Evolutionary conservation across 2,113 vertebrate species (phyloP), one percentile per base, ranked within the genome.

Genomic region (Albula glossodonta): DNA sequence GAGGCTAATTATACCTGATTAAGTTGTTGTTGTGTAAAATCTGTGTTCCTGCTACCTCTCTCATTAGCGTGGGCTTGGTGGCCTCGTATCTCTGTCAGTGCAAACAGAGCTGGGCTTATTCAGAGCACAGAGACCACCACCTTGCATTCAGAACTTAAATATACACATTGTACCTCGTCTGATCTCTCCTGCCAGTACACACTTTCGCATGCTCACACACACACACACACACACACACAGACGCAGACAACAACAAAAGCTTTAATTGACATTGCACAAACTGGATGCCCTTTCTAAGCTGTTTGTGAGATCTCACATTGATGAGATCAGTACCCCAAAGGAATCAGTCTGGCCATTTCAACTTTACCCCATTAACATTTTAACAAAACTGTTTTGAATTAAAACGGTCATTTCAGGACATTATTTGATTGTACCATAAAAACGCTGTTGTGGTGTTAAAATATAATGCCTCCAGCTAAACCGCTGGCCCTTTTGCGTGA

Each of bases 1-100:
- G 31, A 41, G 31, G 96, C 95, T 96, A 96, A 98, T 97, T 97
- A 94, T 94, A 96, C 96, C 95, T 96, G 97, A 97, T 97, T 97
- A 97, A 97, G 97, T 96, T 94, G 94, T 96, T 97, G 97, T 97
- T 96, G 96, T 95, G 93, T 94, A 97, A 97, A 97, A 97, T 96
- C 95, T 95, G 96, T 97, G 95, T 96, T 96, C 96, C 96, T 94
- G 96, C 96, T 97, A 97, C 96, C 97, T 92, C 90, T 89, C 90
- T 95, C 93, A 94, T 95, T 95, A 95, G 91, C 25, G 89, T 91
- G 88, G 90, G 86, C 93, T 92, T 66, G 86, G 90, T 87, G 92
- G 88, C 88, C 89, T 88, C 82, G 91, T 91, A 88, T 90, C 90
- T 88, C 90, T 49, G 12, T 83, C 60, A 11, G 49, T 51, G 51